These are phyloP conservation scores for Ictalurus punctatus DNA, from an alignment of 2,113 vertebrate genomes.

Conservation along the genomic window DNA sequence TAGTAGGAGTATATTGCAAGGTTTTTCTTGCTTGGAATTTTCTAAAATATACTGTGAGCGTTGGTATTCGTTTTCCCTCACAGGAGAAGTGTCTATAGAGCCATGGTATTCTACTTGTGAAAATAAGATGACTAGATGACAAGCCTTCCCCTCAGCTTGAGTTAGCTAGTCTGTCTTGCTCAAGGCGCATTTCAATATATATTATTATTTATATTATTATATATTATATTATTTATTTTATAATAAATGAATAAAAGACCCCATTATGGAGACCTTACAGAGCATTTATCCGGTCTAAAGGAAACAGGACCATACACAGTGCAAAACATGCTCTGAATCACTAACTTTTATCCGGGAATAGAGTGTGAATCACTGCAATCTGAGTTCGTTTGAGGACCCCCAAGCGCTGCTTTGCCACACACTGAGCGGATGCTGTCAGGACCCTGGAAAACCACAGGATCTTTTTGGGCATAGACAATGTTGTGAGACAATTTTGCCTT, in stretches of 20 bases:
- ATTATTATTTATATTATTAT: too few relatives aligned
- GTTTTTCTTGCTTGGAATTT: background rate
- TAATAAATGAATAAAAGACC: background rate
- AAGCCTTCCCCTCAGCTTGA: background rate
- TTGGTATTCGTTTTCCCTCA: background rate
- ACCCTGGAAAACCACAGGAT: constrained; percentile 19
- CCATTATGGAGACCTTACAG: constrained; percentile 7
- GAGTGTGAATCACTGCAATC: constrained; percentile 46
- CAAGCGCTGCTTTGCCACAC: constrained; percentile 28
- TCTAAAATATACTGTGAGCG: background rate
- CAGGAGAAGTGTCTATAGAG: background rate
- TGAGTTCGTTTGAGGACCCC: constrained; percentile 20
- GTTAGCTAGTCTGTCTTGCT: background rate
- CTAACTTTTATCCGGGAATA: background rate
- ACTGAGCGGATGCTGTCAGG: constrained; percentile 29
- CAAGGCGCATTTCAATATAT: too few relatives aligned
- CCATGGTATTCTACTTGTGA: background rate
- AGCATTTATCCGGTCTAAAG: constrained; percentile 24
- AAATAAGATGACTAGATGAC: background rate
- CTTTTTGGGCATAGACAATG: background rate
- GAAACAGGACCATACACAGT: constrained; percentile 22
- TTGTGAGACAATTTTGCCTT: background rate
- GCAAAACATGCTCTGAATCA: constrained; percentile 37
- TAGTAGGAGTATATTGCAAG: background rate
- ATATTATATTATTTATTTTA: too few relatives aligned